Conservation (phyloP, 1,140 invertebrate genomes). For the Oreohelix idahoensis region DNA sequence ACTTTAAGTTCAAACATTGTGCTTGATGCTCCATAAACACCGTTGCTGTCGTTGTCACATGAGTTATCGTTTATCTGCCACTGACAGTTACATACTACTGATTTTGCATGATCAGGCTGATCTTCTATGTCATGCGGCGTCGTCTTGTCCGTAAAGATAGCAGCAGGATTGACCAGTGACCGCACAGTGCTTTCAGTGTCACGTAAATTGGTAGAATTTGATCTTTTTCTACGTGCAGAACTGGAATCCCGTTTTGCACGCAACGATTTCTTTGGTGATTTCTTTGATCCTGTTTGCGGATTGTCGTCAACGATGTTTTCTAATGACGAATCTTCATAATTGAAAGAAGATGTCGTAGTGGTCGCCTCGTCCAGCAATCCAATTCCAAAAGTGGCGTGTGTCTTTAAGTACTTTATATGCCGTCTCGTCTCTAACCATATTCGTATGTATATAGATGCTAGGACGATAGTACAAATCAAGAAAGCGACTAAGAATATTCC, state of each 20-base stretch:
- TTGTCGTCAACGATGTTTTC: background rate
- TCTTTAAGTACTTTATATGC: slow-evolving; percentile 33
- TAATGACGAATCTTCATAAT: background rate
- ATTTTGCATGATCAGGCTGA: background rate
- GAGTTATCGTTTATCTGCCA: background rate
- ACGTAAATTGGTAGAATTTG: background rate
- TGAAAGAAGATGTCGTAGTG: background rate
- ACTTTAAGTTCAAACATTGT: background rate
- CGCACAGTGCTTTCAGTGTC: background rate
- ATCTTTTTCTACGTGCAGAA: background rate
- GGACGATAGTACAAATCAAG: slow-evolving; percentile 18
- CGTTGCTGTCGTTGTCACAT: background rate
- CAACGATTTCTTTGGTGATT: background rate
- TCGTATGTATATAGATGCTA: slow-evolving; percentile 16
- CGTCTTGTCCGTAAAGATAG: background rate
- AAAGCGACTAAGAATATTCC: slow-evolving; percentile 17
- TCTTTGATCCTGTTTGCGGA: background rate
- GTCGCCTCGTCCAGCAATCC: background rate
- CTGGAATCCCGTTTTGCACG: background rate
- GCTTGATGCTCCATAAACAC: background rate
- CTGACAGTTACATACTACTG: background rate
- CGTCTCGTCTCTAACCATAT: slow-evolving; percentile 40
- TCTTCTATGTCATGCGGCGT: background rate
- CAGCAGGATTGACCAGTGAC: background rate
- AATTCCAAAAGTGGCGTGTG: background rate